Percentiles rank a stretch among this genome's conserved stretches.
Evolutionary conservation across 2,888 invertebrate genomes (phyloP).

Genomic region (Trisateles emortualis): DNA sequence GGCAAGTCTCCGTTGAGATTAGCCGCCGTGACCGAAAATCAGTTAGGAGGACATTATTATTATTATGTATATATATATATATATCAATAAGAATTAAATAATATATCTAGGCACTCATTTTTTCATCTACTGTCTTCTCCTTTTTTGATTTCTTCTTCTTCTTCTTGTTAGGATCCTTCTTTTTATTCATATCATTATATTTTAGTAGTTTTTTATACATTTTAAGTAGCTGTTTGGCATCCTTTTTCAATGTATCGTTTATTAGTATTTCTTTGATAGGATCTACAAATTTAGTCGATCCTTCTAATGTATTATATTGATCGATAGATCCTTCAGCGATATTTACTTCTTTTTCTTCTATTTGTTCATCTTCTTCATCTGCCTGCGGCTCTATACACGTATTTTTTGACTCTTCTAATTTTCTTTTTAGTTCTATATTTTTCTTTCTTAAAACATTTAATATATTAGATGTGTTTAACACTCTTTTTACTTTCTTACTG

Average conservation of each 20-base stretch:
- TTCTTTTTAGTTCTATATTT: slow-evolving; percentile 80
- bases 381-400: slow-evolving; percentile 1
- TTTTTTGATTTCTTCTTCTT: slow-evolving; percentile 64
- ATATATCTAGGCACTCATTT: neutral
- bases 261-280: slow-evolving; percentile 57
- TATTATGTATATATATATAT: no score
- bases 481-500: slow-evolving; percentile 87
- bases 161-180: slow-evolving; percentile 66
- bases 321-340: slow-evolving; percentile 83
- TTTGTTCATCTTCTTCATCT: slow-evolving; percentile 28
- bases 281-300: slow-evolving; percentile 72
- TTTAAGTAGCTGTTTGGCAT: slow-evolving; percentile 78
- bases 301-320: slow-evolving; percentile 82
- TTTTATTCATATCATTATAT: slow-evolving; percentile 69
- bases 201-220: slow-evolving; percentile 81
- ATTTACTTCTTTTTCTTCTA: slow-evolving; percentile 36
- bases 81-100: no score
- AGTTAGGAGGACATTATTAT: no score
- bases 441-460: slow-evolving; percentile 88
- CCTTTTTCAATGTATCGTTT: slow-evolving; percentile 69
- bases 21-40: no score
- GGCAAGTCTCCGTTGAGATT: no score
- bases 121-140: slow-evolving; percentile 25
- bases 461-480: slow-evolving; percentile 84
- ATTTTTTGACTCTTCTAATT: slow-evolving; percentile 54